Evolutionary conservation across 2,797 vertebrate genomes (phyloP).

Genomic region (Anableps anableps): DNA sequence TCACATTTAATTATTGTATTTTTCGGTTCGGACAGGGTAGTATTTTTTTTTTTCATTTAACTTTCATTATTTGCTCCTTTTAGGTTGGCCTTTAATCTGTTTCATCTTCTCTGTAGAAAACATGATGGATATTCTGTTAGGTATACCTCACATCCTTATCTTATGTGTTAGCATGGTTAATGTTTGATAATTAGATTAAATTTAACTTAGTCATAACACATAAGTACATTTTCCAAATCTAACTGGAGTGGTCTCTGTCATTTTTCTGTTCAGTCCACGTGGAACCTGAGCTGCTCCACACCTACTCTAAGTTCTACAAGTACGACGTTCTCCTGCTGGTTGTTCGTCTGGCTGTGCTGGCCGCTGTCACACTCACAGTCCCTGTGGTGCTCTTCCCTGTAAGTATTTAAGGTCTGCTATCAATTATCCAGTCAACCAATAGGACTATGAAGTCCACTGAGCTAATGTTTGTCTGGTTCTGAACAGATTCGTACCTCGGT

Average conservation of each 20-base stretch:
- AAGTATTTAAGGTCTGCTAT: slow-evolving; percentile 65
- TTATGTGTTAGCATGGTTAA: too few species aligned
- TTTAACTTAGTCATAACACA: too few species aligned
- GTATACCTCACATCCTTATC: too few species aligned
- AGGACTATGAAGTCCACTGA: neutral
- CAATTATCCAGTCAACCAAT: neutral
- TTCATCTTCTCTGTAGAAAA: too few species aligned
- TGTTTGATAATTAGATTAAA: too few species aligned
- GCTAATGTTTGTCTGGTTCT: slow-evolving; percentile 9
- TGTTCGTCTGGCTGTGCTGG: slow-evolving; percentile 93
- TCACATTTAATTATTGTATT: too few species aligned
- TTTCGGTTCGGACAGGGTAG: too few species aligned
- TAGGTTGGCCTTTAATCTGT: too few species aligned
- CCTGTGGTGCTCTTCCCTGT: slow-evolving; percentile 98
- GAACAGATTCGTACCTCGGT: slow-evolving; percentile 92
- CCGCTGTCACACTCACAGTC: slow-evolving; percentile 95
- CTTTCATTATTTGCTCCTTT: too few species aligned
- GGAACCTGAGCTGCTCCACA: neutral
- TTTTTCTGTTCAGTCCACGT: slow-evolving; percentile 10
- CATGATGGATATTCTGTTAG: too few species aligned
- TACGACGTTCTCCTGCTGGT: slow-evolving; percentile 88
- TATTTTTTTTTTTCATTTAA: too few species aligned
- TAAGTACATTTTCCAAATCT: too few species aligned
- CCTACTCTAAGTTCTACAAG: neutral
- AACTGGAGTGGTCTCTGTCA: neutral